phyloP scores from a whole-genome alignment of 2,888 invertebrate genomes.

The Drosophila lutescens region DNA sequence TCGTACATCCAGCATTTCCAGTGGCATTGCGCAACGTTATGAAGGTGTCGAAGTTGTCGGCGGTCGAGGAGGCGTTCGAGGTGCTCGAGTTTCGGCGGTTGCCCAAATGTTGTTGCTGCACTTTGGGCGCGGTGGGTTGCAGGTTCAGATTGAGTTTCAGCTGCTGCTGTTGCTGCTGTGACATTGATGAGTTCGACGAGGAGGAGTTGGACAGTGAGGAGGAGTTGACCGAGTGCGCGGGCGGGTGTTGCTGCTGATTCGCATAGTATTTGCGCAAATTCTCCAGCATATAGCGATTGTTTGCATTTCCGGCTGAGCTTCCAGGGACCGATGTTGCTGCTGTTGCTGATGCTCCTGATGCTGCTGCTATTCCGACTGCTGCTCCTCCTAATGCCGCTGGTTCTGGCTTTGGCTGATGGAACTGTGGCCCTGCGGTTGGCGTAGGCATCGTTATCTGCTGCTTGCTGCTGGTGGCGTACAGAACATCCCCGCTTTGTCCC shows the following conservation, averaged over 20 bases:
- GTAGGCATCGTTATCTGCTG: slow-evolving; percentile 47
- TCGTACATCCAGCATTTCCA: slow-evolving; percentile 29
- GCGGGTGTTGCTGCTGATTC: slow-evolving; percentile 77
- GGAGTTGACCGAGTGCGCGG: slow-evolving; percentile 79
- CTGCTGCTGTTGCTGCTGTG: slow-evolving; percentile 68
- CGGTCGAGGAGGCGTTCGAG: slow-evolving; percentile 80
- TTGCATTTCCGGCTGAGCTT: slow-evolving; percentile 55
- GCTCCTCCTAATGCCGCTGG: slow-evolving; percentile 39
- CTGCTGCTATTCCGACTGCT: slow-evolving; percentile 15
- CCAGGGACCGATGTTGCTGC: slow-evolving; percentile 40
- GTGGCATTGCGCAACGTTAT: slow-evolving; percentile 75
- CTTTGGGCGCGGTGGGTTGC: slow-evolving; percentile 56
- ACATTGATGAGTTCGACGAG: slow-evolving; percentile 82
- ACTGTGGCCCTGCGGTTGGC: slow-evolving; percentile 41
- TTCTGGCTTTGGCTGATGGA: slow-evolving; percentile 39
- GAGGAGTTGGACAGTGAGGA: slow-evolving; percentile 82
- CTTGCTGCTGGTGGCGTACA: slow-evolving; percentile 66
- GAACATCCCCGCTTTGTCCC: slow-evolving; percentile 43
- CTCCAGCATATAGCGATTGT: slow-evolving; percentile 80
- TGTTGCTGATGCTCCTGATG: slow-evolving; percentile 45
- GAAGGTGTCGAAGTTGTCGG: slow-evolving; percentile 82
- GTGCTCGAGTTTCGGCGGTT: slow-evolving; percentile 80
- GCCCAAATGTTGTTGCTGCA: slow-evolving; percentile 55
- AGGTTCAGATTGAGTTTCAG: slow-evolving; percentile 52
- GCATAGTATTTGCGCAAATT: slow-evolving; percentile 83